phyloP scores from a whole-genome alignment of 1,140 invertebrate species.

The Protaetia brevitarsis region DNA sequence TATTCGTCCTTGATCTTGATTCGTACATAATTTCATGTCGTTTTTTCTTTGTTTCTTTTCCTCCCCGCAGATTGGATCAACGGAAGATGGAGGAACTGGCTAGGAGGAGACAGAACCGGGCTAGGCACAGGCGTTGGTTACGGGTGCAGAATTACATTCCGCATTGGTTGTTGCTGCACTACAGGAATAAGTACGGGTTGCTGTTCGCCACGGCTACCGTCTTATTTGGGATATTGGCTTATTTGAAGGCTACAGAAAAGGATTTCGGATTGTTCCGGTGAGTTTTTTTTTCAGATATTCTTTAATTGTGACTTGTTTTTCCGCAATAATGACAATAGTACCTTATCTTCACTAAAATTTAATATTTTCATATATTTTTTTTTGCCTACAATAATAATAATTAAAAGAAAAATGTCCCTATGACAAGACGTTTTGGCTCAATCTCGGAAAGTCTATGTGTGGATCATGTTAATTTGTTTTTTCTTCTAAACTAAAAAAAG shows the following conservation, averaged over 20 bases:
- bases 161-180: conserved; percentile 41
- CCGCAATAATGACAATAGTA: neutral
- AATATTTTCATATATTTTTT: neutral
- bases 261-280: conserved; percentile 36
- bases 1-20: conserved; percentile 14
- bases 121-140: conserved; percentile 37
- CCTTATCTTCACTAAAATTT: too few species aligned
- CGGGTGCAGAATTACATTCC: conserved; percentile 41
- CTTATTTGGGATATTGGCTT: conserved; percentile 53
- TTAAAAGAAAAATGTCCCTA: too few species aligned
- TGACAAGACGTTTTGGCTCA: too few species aligned
- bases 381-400: neutral
- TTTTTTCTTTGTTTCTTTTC: conserved; percentile 6
- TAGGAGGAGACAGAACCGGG: conserved; percentile 43
- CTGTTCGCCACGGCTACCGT: conserved; percentile 54
- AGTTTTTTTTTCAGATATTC: conserved; percentile 22
- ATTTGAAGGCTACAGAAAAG: conserved; percentile 48
- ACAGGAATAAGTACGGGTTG: conserved; percentile 47
- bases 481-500: too few species aligned
- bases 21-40: neutral
- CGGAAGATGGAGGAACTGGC: conserved; percentile 51
- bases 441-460: too few species aligned
- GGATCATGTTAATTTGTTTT: too few species aligned
- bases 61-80: conserved; percentile 53
- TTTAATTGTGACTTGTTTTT: neutral